Conservation (phyloP, 1,140 invertebrate species). For the Formica exsecta region DNA sequence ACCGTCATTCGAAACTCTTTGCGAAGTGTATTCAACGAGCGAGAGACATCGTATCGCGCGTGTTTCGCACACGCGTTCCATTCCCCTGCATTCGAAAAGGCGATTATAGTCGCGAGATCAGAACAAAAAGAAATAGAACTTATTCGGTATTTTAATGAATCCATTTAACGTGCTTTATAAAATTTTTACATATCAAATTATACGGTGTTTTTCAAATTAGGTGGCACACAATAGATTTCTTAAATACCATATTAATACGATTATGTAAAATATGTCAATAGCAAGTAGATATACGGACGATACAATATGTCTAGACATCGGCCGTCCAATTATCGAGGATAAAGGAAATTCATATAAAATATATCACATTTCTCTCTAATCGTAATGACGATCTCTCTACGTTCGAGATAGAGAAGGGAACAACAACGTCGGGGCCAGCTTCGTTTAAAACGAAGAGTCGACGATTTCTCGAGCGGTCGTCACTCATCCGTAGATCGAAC, state of each 20-base stretch:
- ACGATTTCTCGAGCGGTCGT: background rate
- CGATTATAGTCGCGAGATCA: conserved; percentile 1
- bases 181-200: background rate
- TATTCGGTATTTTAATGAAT: background rate
- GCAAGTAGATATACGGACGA: background rate
- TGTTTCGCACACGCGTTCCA: background rate
- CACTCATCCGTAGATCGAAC: conserved; percentile 37
- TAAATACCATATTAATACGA: background rate
- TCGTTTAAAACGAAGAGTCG: conserved; percentile 17
- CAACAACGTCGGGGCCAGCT: background rate
- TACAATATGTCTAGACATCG: background rate
- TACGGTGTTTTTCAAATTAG: background rate
- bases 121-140: background rate
- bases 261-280: background rate
- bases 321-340: background rate
- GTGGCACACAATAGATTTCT: background rate
- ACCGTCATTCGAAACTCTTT: conserved; percentile 68
- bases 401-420: background rate
- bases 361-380: conserved; percentile 15
- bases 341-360: conserved; percentile 4
- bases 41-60: conserved; percentile 3
- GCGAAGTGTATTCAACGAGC: conserved; percentile 48
- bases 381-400: conserved; percentile 24
- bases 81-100: conserved; percentile 12
- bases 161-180: conserved; percentile 27